These are phyloP conservation scores for Craniophora ligustri DNA, from an alignment of 2,888 invertebrate genomes.

Conservation along the genomic window DNA sequence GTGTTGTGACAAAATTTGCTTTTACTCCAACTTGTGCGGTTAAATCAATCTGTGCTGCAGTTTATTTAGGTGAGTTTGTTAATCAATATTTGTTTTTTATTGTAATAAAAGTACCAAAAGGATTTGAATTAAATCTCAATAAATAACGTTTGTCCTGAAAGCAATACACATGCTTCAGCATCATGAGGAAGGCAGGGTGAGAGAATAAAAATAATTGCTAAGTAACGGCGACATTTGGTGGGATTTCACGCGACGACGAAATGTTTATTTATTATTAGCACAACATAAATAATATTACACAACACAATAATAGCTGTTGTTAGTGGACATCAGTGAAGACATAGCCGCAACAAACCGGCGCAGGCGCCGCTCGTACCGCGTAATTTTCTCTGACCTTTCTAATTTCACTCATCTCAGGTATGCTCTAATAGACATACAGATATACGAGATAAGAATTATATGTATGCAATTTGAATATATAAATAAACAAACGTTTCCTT, in stretches of 20 bases:
- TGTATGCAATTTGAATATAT: not conserved
- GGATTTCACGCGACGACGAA: slow-evolving; percentile 36
- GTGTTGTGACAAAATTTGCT: slow-evolving; percentile 73
- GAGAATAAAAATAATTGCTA: slow-evolving; percentile 21
- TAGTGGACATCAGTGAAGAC: slow-evolving; percentile 26
- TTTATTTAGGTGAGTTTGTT: slow-evolving; percentile 43
- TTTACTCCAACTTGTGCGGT: slow-evolving; percentile 69
- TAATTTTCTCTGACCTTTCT: slow-evolving; percentile 74
- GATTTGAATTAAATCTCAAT: not conserved
- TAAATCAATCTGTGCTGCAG: slow-evolving; percentile 48
- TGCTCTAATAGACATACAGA: slow-evolving; percentile 22
- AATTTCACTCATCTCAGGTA: slow-evolving; percentile 67
- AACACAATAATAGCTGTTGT: slow-evolving; percentile 19
- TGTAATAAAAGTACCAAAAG: not conserved
- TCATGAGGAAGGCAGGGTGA: not conserved
- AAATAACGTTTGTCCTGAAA: not conserved
- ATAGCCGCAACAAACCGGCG: slow-evolving; percentile 21
- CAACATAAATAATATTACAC: not conserved
- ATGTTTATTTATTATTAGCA: slow-evolving; percentile 49
- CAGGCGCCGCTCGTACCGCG: slow-evolving; percentile 41
- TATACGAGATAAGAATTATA: slow-evolving; percentile 6
- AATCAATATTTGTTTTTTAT: not conserved
- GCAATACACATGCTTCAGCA: slow-evolving; percentile 10
- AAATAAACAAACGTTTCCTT: not conserved
- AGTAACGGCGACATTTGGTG: slow-evolving; percentile 1